phyloP scores from a whole-genome alignment of 2,797 vertebrate species.

The Setipinna tenuifilis region DNA sequence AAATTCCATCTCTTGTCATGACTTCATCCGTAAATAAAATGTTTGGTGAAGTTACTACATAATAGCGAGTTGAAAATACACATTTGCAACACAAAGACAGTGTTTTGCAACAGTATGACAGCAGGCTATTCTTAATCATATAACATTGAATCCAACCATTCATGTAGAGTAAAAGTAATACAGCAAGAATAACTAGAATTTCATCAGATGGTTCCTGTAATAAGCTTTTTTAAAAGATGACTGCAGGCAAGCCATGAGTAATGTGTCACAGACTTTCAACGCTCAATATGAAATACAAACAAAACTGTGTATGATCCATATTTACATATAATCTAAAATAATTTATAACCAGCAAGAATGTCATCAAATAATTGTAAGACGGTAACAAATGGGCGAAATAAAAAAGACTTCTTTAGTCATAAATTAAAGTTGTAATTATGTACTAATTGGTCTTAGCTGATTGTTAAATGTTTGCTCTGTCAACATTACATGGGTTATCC shows the following conservation, averaged over 20 bases:
- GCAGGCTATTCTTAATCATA: no score
- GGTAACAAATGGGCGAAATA: not conserved
- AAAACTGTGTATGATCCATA: not conserved
- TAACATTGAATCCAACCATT: not conserved
- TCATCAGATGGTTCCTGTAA: not conserved
- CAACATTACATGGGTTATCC: not conserved
- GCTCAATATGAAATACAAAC: not conserved
- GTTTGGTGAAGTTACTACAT: not conserved
- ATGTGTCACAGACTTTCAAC: not conserved
- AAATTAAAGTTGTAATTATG: not conserved
- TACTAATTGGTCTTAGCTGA: not conserved
- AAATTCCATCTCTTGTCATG: slow-evolving; percentile 2
- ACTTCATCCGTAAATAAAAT: not conserved
- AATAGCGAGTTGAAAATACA: not conserved
- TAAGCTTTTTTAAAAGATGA: not conserved
- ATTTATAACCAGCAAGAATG: not conserved
- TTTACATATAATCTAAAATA: not conserved
- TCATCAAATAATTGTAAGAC: not conserved
- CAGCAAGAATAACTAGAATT: not conserved
- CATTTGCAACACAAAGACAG: no score
- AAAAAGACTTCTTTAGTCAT: not conserved
- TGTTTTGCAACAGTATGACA: not conserved
- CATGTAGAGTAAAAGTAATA: not conserved
- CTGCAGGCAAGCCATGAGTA: not conserved
- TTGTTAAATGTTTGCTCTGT: not conserved